phyloP scores from a whole-genome alignment of 2,797 vertebrate species.

The Lutjanus argentimaculatus region DNA sequence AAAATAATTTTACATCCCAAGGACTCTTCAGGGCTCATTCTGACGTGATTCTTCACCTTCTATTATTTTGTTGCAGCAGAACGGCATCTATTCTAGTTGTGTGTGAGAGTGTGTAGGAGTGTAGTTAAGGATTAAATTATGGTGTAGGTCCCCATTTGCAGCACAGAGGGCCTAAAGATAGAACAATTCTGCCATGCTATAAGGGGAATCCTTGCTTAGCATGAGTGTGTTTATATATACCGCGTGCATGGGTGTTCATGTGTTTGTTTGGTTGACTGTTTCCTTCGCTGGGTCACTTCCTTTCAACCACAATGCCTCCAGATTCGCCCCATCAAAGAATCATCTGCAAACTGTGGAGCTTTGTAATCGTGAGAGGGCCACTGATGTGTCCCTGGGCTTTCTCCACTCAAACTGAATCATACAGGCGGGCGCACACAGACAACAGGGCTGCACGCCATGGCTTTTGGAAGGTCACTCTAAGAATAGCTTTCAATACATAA shows the following conservation, averaged over 20 bases:
- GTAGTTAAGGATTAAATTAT: slow-evolving; percentile 16
- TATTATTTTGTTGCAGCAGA: background rate
- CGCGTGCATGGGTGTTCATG: background rate
- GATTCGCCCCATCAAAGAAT: slow-evolving; percentile 75
- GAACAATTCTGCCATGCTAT: slow-evolving; percentile 36
- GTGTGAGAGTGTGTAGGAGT: slow-evolving; percentile 21
- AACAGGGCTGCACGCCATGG: slow-evolving; percentile 71
- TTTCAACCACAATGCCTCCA: slow-evolving; percentile 64
- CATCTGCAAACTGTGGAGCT: slow-evolving; percentile 73
- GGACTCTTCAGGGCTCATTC: background rate
- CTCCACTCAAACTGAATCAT: slow-evolving; percentile 79
- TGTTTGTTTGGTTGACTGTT: slow-evolving; percentile 46
- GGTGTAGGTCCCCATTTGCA: slow-evolving; percentile 17
- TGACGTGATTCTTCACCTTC: slow-evolving; percentile 5
- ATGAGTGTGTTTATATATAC: slow-evolving; percentile 23
- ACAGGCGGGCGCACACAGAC: slow-evolving; percentile 80
- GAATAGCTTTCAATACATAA: slow-evolving; percentile 78
- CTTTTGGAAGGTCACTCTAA: slow-evolving; percentile 84
- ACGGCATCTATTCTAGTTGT: slow-evolving; percentile 11
- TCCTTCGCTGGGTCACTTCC: slow-evolving; percentile 44
- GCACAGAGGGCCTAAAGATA: slow-evolving; percentile 45
- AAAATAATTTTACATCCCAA: background rate
- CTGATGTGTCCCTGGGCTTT: slow-evolving; percentile 80
- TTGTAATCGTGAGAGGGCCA: slow-evolving; percentile 69
- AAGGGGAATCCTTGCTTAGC: slow-evolving; percentile 39